phyloP scores from a whole-genome alignment of 92 coral and sea anemone species.

The Phenganax subtilis region DNA sequence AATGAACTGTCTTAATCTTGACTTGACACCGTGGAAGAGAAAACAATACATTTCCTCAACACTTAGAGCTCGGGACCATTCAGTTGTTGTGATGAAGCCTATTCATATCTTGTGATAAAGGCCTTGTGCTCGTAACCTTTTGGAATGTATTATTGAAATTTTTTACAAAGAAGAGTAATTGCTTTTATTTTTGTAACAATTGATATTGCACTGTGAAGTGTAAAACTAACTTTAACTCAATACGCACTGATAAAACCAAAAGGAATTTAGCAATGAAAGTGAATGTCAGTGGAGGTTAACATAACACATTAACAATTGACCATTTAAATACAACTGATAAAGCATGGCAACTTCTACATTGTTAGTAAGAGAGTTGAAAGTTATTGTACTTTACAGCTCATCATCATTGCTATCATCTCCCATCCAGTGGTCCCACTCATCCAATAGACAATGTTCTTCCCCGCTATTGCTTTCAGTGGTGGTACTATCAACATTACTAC shows the following conservation, averaged over 20 bases:
- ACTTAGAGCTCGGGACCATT: too few species aligned
- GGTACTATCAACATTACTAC: conserved; percentile 31
- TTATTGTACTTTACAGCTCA: conserved; percentile 11
- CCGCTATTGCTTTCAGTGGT: conserved; percentile 22
- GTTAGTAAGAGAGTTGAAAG: conserved; percentile 10
- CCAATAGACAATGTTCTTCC: conserved; percentile 26
- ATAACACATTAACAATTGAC: conserved; percentile 21
- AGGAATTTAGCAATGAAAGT: conserved; percentile 16
- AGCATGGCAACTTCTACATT: conserved; percentile 20
- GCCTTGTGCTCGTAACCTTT: too few species aligned
- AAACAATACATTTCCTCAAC: too few species aligned
- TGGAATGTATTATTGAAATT: too few species aligned
- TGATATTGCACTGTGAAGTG: too few species aligned
- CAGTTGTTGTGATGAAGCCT: too few species aligned
- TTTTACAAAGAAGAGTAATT: too few species aligned
- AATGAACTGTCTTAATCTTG: too few species aligned
- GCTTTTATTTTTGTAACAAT: too few species aligned
- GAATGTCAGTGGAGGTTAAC: conserved; percentile 9
- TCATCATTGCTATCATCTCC: conserved; percentile 24
- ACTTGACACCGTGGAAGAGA: too few species aligned
- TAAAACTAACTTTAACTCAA: conserved; percentile 18
- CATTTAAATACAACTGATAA: background rate
- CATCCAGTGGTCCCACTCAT: conserved; percentile 26
- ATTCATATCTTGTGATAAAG: too few species aligned
- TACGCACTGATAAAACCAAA: background rate